These are phyloP conservation scores for Grus americana DNA, from an alignment of 2,113 vertebrate genomes.

Conservation along the genomic window DNA sequence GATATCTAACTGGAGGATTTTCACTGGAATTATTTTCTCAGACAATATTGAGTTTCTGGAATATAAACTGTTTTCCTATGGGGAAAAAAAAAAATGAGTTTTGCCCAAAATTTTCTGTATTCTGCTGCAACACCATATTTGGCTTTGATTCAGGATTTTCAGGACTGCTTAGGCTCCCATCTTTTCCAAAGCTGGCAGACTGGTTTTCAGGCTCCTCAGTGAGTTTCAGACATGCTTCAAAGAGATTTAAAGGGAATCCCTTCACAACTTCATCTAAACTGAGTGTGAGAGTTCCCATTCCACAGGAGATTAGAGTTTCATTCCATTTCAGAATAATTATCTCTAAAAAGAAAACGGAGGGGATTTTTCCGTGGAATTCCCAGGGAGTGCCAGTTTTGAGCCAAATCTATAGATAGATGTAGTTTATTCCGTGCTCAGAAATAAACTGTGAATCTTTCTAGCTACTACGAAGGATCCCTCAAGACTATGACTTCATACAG, in stretches of 20 bases:
- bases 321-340: conserved; percentile 26
- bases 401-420: conserved; percentile 57
- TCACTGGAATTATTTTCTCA: neutral
- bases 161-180: neutral
- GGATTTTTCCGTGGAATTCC: conserved; percentile 31
- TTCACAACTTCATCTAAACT: conserved; percentile 11
- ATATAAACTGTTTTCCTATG: neutral
- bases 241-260: neutral
- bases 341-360: neutral
- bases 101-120: neutral
- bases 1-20: neutral
- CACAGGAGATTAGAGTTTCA: neutral
- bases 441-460: conserved; percentile 58
- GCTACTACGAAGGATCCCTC: neutral
- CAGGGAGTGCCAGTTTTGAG: conserved; percentile 21
- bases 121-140: neutral
- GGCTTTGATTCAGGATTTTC: neutral
- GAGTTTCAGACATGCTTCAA: neutral
- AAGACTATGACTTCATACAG: neutral
- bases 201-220: neutral
- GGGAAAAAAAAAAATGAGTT: neutral
- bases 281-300: neutral
- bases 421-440: conserved; percentile 43
- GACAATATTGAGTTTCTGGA: neutral
- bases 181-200: neutral